These are phyloP conservation scores for Petrophora chlorosata DNA, from an alignment of 2,888 invertebrate genomes.

Conservation along the genomic window DNA sequence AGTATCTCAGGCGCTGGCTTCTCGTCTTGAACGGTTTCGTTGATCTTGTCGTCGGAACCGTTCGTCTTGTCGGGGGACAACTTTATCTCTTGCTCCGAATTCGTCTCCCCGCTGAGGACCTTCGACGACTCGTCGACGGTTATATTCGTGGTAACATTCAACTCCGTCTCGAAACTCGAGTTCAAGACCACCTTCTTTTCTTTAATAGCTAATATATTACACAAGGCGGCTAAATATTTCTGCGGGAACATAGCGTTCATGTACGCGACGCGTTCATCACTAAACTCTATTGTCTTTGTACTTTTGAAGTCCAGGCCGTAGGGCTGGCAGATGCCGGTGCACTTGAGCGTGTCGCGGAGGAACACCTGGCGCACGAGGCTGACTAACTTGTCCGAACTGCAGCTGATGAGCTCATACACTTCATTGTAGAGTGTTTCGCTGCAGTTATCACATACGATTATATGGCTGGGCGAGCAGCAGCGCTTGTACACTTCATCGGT, in stretches of 20 bases:
- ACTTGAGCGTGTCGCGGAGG: constrained; percentile 84
- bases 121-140: constrained; percentile 69
- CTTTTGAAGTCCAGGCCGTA: constrained; percentile 86
- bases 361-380: constrained; percentile 84
- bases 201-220: constrained; percentile 88
- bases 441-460: constrained; percentile 90
- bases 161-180: constrained; percentile 82
- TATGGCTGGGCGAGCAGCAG: constrained; percentile 90
- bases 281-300: constrained; percentile 79
- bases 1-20: constrained; percentile 52
- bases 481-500: constrained; percentile 69
- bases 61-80: constrained; percentile 63
- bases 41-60: constrained; percentile 62
- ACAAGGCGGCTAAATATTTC: constrained; percentile 89
- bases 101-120: constrained; percentile 60
- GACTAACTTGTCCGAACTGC: constrained; percentile 85
- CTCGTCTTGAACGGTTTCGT: constrained; percentile 63
- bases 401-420: constrained; percentile 89
- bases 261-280: constrained; percentile 80
- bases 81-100: constrained; percentile 65
- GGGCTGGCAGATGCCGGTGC: constrained; percentile 84
- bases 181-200: constrained; percentile 87
- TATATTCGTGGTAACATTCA: constrained; percentile 74
- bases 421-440: constrained; percentile 87
- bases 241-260: constrained; percentile 86